Evolutionary conservation across 2,113 vertebrate species (phyloP), one percentile per base, ranked within the genome.

Genomic region (Athene cunicularia): DNA sequence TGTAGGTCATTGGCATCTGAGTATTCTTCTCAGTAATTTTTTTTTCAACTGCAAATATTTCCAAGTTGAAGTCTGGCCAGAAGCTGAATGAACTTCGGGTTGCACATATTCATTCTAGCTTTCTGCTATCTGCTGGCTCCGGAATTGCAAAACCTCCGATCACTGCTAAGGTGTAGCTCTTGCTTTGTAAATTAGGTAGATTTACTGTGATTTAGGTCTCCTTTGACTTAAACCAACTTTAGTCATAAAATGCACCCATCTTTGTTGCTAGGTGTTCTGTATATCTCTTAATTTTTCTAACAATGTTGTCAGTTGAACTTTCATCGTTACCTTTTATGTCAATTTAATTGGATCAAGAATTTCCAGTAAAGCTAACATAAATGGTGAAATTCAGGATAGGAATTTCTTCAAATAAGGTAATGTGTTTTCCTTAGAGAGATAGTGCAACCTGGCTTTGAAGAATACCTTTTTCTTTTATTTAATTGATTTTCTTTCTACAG

Each of bases 401-500:
- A 52, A 21, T 74, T 79, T 90, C 43, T 70, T 18, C 22, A 43
- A 23, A 20, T 64, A 24, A 45, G 28, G 6, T 53, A 19, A 4
- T 18, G 13, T 47, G 20, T 30, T 73, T 71, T 62, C 35, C 52
- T 50, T 17, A 12, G 12, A 82, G 47, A 73, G 24, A 58, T 24
- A 62, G 7, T 28, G 43, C 39, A 86, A 15, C 18, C 32, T 68
- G 43, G 7, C 14, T 66, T 35, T 35, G 43, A 37, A 63, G 52
- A 68, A 55, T 32, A 58, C 21, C 2, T 30, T 56, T 64, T 60
- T 23, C 15, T 59, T 47, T 80, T 47, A 26, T 23, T 7, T 49
- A 28, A 28, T 53, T 35, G 1, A 32, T 85, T 91, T 96, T 68
- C 75, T 96, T 95, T 28, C 70, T 94, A 63, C 97, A 98, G 97